phyloP scores from a whole-genome alignment of 2,888 invertebrate species.

The Cantharis rufa region DNA sequence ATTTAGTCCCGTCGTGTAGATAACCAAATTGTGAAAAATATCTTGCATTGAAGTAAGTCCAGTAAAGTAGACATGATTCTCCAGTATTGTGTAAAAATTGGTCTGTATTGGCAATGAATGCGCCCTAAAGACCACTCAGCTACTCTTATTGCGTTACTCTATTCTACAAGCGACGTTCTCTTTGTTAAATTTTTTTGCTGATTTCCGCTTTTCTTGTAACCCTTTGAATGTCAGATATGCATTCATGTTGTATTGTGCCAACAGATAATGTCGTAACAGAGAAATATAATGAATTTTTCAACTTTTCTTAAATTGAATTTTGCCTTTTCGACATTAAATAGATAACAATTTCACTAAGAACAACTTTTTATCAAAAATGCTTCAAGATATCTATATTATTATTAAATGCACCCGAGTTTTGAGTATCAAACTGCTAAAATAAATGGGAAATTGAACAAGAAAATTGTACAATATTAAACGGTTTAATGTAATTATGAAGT shows the following conservation, averaged over 20 bases:
- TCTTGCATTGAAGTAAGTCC: conserved; percentile 8
- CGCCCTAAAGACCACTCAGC: conserved; percentile 52
- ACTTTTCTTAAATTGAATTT: conserved; percentile 33
- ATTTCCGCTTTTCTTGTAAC: conserved; percentile 52
- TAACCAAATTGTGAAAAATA: not conserved
- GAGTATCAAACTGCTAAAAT: conserved; percentile 10
- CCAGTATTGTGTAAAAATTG: conserved; percentile 50
- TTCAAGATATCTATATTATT: not conserved
- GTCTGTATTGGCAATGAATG: conserved; percentile 47
- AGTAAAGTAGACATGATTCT: conserved; percentile 44
- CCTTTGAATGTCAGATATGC: conserved; percentile 49
- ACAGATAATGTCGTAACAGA: conserved; percentile 47
- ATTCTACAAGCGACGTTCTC: conserved; percentile 46
- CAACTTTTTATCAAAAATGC: not conserved
- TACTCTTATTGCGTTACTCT: conserved; percentile 48
- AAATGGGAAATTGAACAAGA: conserved; percentile 34
- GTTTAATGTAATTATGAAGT: conserved; percentile 37
- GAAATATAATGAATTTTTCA: conserved; percentile 45
- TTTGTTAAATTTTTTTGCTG: conserved; percentile 48
- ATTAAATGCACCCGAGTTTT: not conserved
- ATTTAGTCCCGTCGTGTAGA: not conserved
- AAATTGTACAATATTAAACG: conserved; percentile 37
- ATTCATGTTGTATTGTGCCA: conserved; percentile 45
- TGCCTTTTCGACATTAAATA: conserved; percentile 7
- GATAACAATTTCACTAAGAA: conserved; percentile 12